These are phyloP conservation scores for Cistogaster globosa DNA, from an alignment of 2,888 invertebrate genomes.

Conservation along the genomic window DNA sequence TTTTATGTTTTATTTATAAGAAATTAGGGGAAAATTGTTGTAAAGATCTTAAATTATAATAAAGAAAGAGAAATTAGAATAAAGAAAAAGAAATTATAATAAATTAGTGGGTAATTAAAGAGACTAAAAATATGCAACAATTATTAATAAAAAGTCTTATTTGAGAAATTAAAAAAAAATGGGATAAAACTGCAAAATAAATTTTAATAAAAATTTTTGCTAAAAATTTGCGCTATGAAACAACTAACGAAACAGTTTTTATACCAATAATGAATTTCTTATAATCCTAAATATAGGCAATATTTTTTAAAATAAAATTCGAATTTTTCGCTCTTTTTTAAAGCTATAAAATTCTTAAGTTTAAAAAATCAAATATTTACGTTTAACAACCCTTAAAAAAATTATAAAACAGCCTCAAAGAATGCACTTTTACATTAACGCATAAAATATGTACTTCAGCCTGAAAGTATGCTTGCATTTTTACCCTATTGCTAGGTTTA, in stretches of 20 bases:
- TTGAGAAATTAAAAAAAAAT: background rate
- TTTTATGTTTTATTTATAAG: slow-evolving; percentile 49
- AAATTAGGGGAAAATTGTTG: slow-evolving; percentile 50
- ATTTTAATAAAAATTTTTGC: no score
- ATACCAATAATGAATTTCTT: no score
- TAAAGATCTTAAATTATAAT: slow-evolving; percentile 37
- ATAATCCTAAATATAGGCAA: no score
- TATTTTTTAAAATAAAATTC: no score
- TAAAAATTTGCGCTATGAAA: no score
- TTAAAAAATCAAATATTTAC: background rate
- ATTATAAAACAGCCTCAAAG: background rate
- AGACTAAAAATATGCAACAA: slow-evolving; percentile 37
- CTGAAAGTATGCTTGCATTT: background rate
- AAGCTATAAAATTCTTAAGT: background rate
- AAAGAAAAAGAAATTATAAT: slow-evolving; percentile 42
- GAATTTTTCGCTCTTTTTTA: background rate
- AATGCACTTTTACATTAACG: background rate
- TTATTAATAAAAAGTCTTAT: background rate
- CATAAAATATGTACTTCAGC: background rate
- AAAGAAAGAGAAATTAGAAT: slow-evolving; percentile 40
- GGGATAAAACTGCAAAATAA: background rate
- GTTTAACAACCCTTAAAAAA: background rate
- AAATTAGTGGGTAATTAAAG: slow-evolving; percentile 37
- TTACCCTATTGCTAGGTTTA: background rate
- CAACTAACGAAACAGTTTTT: no score